Evolutionary conservation across 1,140 invertebrate genomes (phyloP).

Genomic region (Lucilia cuprina): DNA sequence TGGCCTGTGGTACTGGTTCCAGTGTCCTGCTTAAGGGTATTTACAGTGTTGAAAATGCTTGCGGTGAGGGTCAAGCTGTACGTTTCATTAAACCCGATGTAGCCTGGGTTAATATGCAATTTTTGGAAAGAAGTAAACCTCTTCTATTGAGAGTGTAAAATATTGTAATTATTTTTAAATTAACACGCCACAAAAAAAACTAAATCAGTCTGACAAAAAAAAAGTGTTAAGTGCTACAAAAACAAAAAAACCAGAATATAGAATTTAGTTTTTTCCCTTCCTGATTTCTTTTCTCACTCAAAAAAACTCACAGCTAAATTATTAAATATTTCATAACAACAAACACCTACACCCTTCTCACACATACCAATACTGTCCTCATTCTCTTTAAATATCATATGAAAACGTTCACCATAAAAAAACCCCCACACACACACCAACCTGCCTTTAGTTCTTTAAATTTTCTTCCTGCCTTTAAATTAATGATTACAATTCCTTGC

Average conservation of each 20-base stretch:
- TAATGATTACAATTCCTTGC: too few species aligned
- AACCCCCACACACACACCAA: neutral
- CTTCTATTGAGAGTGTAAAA: conserved; percentile 54
- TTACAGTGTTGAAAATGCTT: conserved; percentile 76
- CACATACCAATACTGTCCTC: neutral
- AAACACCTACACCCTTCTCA: neutral
- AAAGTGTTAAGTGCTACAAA: conserved; percentile 14
- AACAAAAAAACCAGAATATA: neutral
- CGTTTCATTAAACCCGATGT: conserved; percentile 59
- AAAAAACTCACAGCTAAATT: conserved; percentile 29
- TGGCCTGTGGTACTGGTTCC: conserved; percentile 76
- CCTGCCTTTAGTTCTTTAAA: neutral
- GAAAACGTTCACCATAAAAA: neutral
- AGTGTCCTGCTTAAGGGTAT: conserved; percentile 75
- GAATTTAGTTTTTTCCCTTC: neutral
- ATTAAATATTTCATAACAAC: conserved; percentile 9
- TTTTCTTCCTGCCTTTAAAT: neutral
- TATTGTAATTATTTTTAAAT: neutral
- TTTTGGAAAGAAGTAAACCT: conserved; percentile 54
- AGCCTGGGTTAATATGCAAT: conserved; percentile 57
- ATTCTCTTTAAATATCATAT: neutral
- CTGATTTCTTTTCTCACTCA: neutral
- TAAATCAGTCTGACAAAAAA: neutral
- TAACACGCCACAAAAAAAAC: neutral
- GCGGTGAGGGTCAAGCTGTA: conserved; percentile 55